These are phyloP conservation scores for Poecilia gillii DNA, from an alignment of 2,797 vertebrate genomes.

Conservation along the genomic window DNA sequence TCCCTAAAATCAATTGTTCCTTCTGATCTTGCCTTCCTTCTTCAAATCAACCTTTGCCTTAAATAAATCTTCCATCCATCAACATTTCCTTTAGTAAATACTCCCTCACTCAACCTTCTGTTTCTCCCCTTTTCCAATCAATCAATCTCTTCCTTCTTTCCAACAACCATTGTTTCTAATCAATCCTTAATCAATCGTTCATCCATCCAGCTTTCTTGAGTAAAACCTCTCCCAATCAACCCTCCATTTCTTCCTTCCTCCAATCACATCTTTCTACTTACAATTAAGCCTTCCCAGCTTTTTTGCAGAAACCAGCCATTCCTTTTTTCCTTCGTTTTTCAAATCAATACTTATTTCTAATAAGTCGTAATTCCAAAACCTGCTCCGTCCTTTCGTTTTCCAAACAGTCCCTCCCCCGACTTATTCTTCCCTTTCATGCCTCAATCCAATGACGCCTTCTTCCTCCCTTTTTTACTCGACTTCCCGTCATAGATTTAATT, in stretches of 20 bases:
- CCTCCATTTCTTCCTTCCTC: neutral
- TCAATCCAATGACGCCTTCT: neutral
- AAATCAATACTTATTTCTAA: neutral
- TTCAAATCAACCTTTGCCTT: neutral
- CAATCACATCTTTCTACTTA: neutral
- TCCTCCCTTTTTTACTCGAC: neutral
- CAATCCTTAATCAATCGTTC: neutral
- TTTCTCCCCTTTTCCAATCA: neutral
- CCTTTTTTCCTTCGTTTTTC: neutral
- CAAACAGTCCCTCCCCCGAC: neutral
- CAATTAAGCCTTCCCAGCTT: neutral
- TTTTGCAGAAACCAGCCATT: neutral
- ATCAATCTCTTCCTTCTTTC: neutral
- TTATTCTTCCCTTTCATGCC: neutral
- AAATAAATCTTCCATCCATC: neutral
- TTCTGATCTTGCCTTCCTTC: neutral
- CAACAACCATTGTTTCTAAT: neutral
- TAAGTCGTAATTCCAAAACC: neutral
- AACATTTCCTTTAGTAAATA: neutral
- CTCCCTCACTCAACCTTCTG: neutral
- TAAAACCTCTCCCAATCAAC: neutral
- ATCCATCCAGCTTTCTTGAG: neutral
- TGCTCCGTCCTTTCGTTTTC: neutral
- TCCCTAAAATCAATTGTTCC: neutral
- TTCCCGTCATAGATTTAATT: neutral